Evolutionary conservation across 2,113 vertebrate species (phyloP).

Genomic region (Nansenia antarctica): DNA sequence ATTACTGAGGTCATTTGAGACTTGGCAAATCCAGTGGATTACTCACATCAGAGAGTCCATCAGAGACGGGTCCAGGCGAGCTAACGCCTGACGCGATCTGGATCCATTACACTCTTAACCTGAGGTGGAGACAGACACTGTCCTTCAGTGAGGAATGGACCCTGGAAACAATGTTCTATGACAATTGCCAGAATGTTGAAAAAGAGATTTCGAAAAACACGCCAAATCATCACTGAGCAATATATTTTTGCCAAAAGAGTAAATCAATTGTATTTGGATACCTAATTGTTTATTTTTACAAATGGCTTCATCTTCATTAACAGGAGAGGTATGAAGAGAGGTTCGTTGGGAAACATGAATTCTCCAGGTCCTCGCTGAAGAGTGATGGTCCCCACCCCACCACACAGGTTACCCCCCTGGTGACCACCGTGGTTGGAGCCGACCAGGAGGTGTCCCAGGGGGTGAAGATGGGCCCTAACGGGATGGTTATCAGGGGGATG

Average conservation of each 20-base stretch:
- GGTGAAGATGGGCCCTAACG: conserved; percentile 71
- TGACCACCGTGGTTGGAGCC: conserved; percentile 17
- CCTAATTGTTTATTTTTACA: neutral
- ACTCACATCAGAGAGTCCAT: conserved; percentile 21
- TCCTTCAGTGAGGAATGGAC: conserved; percentile 22
- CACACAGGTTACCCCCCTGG: conserved; percentile 34
- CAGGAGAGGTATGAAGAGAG: conserved; percentile 82
- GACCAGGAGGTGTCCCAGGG: conserved; percentile 41
- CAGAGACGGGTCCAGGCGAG: neutral
- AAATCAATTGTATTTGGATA: neutral
- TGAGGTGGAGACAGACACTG: conserved; percentile 1
- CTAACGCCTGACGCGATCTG: neutral
- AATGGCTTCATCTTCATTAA: conserved; percentile 32
- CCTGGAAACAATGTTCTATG: neutral
- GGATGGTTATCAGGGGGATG: conserved; percentile 87
- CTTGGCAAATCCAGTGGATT: conserved; percentile 29
- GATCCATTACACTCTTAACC: conserved; percentile 15
- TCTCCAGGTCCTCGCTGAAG: conserved; percentile 53
- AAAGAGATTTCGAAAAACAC: neutral
- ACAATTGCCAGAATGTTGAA: neutral
- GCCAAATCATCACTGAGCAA: neutral
- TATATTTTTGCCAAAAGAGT: neutral
- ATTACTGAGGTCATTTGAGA: conserved; percentile 20
- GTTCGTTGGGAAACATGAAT: conserved; percentile 73
- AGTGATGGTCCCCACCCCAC: conserved; percentile 41